phyloP scores from a whole-genome alignment of 23 tunicate genomes.

The Corella eumyota region DNA sequence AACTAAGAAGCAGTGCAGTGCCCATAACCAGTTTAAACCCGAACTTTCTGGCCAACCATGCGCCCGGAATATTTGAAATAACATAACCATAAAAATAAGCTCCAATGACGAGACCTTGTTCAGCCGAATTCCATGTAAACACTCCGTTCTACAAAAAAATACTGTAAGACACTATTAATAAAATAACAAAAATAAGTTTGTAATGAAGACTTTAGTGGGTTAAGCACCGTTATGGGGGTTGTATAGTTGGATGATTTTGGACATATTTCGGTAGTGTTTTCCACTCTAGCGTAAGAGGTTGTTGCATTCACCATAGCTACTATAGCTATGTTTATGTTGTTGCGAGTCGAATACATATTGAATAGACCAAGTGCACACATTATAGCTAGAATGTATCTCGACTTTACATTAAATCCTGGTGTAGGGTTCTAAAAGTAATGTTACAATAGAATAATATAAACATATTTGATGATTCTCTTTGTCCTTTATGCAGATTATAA shows the following conservation, averaged over 20 bases:
- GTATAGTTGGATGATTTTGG: too few relatives aligned
- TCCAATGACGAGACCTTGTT: conserved; percentile 39
- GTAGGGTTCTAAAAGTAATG: neutral
- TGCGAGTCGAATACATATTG: conserved; percentile 27
- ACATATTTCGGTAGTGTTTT: conserved; percentile 6
- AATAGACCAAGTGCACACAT: conserved; percentile 40
- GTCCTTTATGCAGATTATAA: too few relatives aligned
- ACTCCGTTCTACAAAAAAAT: conserved; percentile 45
- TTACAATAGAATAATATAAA: too few relatives aligned
- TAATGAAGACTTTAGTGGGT: too few relatives aligned
- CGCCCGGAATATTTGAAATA: conserved; percentile 58
- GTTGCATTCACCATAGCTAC: conserved; percentile 80
- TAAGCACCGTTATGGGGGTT: too few relatives aligned
- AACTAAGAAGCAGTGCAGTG: conserved; percentile 25
- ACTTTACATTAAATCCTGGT: conserved; percentile 29
- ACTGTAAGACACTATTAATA: too few relatives aligned
- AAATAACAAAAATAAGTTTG: too few relatives aligned
- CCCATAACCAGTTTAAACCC: conserved; percentile 57
- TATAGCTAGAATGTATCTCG: conserved; percentile 45
- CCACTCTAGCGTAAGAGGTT: neutral
- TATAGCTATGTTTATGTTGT: conserved; percentile 47
- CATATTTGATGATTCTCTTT: too few relatives aligned
- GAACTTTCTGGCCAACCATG: conserved; percentile 41
- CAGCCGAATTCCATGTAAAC: conserved; percentile 34
- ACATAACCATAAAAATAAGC: conserved; percentile 65